A percentile compares a stretch with the other conserved stretches of the same genome.
phyloP scores from a whole-genome alignment of 2,888 invertebrate species.

The Oligia strigilis region DNA sequence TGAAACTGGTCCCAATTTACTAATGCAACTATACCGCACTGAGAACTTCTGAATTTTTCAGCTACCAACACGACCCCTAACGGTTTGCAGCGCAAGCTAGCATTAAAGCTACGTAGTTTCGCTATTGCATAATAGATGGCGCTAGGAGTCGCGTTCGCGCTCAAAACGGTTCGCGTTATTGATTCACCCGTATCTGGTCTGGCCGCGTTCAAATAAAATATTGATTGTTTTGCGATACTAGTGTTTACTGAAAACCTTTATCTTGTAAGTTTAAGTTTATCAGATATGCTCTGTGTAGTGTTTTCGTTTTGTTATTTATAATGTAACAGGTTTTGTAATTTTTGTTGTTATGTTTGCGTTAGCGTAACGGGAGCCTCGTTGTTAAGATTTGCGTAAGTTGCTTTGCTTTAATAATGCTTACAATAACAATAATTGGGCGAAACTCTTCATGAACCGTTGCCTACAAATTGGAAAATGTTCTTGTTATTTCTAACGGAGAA shows the following conservation, averaged over 20 bases:
- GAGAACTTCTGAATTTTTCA: constrained; percentile 49
- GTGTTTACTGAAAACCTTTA: constrained; percentile 74
- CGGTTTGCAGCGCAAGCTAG: constrained; percentile 23
- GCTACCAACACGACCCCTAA: constrained; percentile 41
- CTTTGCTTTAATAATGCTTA: constrained; percentile 34
- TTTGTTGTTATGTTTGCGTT: constrained; percentile 26
- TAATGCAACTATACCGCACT: constrained; percentile 49
- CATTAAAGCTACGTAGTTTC: constrained; percentile 63
- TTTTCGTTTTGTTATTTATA: constrained; percentile 58
- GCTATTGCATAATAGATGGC: constrained; percentile 84
- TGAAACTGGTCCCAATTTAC: constrained; percentile 68
- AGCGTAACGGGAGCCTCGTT: constrained; percentile 13
- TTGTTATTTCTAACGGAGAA: constrained; percentile 3
- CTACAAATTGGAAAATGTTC: constrained; percentile 30
- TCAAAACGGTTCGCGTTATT: constrained; percentile 66
- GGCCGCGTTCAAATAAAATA: constrained; percentile 77
- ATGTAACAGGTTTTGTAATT: constrained; percentile 37
- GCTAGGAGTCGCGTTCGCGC: constrained; percentile 62
- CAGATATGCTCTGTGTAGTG: constrained; percentile 63
- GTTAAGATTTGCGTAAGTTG: constrained; percentile 32
- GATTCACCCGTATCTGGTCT: constrained; percentile 78
- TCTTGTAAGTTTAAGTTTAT: constrained; percentile 71
- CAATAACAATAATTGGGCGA: constrained; percentile 41
- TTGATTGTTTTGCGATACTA: constrained; percentile 80
- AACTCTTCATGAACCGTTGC: constrained; percentile 38